Evolutionary conservation across 2,113 vertebrate species (phyloP).

Genomic region (Erythrocebus patas): DNA sequence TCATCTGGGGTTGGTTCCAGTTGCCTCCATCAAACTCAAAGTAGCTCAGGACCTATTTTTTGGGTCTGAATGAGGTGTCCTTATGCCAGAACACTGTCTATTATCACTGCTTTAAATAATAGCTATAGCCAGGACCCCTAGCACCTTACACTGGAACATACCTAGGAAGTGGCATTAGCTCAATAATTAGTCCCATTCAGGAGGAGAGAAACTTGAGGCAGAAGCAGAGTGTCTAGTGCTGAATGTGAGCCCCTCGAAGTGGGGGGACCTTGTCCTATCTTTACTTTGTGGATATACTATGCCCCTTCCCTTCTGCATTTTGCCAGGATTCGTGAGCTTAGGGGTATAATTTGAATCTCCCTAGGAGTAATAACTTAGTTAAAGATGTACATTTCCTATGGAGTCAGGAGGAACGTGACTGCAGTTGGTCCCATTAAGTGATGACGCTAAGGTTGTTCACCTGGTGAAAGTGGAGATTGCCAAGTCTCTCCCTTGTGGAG

Average conservation of each 20-base stretch:
- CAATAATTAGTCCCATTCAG: neutral
- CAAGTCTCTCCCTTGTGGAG: neutral
- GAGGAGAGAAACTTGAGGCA: neutral
- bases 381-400: neutral
- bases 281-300: neutral
- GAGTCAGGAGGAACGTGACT: rapidly evolving
- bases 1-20: neutral
- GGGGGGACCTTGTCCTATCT: neutral
- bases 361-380: neutral
- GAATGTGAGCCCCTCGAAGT: neutral
- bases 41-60: neutral
- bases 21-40: neutral
- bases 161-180: neutral
- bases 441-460: neutral
- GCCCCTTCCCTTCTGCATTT: neutral
- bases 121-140: neutral
- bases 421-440: neutral
- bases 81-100: neutral
- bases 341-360: neutral
- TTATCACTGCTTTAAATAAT: neutral
- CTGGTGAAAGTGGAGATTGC: neutral
- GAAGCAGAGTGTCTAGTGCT: rapidly evolving
- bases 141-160: neutral
- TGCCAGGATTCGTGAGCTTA: neutral
- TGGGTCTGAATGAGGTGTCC: neutral